These are phyloP conservation scores for Miichthys miiuy DNA, from an alignment of 2,797 vertebrate genomes.

Conservation along the genomic window DNA sequence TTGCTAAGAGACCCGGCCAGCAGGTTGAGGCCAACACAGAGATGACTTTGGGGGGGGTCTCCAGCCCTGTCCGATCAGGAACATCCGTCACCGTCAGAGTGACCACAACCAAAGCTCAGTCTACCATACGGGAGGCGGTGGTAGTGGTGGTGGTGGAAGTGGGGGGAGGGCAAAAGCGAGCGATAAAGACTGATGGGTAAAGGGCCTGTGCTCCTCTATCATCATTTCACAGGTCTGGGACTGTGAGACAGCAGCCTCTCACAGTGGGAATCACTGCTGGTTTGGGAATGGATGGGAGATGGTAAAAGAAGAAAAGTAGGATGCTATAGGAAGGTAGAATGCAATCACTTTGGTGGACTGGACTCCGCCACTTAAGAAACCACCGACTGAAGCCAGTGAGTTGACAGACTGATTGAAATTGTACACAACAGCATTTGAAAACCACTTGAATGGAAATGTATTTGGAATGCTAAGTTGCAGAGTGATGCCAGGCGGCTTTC, in stretches of 20 bases:
- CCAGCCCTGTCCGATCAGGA: constrained; percentile 58
- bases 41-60: constrained; percentile 74
- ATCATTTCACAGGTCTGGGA: constrained; percentile 84
- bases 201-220: constrained; percentile 81
- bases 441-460: constrained; percentile 54
- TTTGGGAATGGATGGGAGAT: constrained; percentile 68
- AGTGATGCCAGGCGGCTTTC: constrained; percentile 28
- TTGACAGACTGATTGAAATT: constrained; percentile 64
- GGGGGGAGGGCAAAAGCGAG: constrained; percentile 57
- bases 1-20: constrained; percentile 61
- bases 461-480: constrained; percentile 45
- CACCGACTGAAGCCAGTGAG: constrained; percentile 55
- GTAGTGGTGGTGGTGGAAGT: constrained; percentile 34
- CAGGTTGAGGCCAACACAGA: constrained; percentile 70
- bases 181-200: constrained; percentile 85
- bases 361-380: constrained; percentile 54
- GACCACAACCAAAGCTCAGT: constrained; percentile 70
- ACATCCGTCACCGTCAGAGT: constrained; percentile 81
- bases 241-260: constrained; percentile 76
- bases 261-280: constrained; percentile 71
- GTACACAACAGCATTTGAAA: constrained; percentile 61
- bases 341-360: constrained; percentile 62
- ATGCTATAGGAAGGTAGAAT: constrained; percentile 62
- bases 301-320: constrained; percentile 64
- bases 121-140: constrained; percentile 55